Percentiles rank a stretch among this genome's conserved stretches.
phyloP scores from a whole-genome alignment of 2,797 vertebrate species.

The Choloepus didactylus region DNA sequence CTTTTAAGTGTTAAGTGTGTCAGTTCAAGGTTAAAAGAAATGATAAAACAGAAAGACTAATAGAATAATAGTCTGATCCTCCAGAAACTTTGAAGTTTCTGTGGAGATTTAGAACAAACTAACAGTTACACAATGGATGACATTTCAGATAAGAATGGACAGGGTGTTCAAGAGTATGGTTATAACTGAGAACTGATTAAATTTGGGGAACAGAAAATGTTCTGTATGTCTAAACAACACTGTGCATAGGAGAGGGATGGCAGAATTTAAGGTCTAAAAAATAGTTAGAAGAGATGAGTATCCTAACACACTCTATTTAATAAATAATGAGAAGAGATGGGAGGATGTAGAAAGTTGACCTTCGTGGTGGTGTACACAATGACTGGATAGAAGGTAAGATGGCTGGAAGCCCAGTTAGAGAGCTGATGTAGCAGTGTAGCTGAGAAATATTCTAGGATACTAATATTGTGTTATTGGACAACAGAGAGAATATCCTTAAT shows the following conservation, averaged over 20 bases:
- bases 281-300: background rate
- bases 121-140: background rate
- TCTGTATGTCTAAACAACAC: background rate
- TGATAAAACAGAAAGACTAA: background rate
- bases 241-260: background rate
- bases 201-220: background rate
- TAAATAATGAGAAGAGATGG: background rate
- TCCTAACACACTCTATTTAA: background rate
- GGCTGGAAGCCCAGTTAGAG: background rate
- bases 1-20: background rate
- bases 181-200: background rate
- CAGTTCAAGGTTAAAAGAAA: background rate
- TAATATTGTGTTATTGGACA: background rate
- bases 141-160: background rate
- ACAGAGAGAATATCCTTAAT: background rate
- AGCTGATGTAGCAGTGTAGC: fast-evolving
- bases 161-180: background rate
- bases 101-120: background rate
- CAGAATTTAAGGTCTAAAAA: background rate
- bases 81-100: background rate
- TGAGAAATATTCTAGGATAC: background rate
- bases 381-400: background rate
- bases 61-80: background rate
- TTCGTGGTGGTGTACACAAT: background rate
- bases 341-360: background rate